These are phyloP conservation scores for Halictus quadricinctus DNA, from an alignment of 2,888 invertebrate species.

Conservation along the genomic window DNA sequence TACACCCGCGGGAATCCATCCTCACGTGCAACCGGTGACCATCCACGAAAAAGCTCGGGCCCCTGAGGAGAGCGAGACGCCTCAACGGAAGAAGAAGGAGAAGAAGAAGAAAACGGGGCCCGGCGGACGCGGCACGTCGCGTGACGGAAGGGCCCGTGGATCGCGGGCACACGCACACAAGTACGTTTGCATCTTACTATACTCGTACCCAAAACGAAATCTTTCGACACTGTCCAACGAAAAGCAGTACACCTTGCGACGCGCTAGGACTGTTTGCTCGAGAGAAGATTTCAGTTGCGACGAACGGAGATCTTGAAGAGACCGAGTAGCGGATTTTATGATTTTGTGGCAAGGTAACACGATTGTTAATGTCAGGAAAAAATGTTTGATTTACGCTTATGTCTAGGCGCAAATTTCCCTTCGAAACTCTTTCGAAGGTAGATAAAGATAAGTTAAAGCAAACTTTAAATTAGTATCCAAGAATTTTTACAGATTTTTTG, in stretches of 20 bases:
- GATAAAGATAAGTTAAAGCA: too few species aligned
- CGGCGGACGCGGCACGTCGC: conserved; percentile 73
- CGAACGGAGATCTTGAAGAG: background rate
- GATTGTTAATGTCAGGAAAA: background rate
- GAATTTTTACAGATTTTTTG: too few species aligned
- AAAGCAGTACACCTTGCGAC: background rate
- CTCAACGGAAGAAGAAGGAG: conserved; percentile 10
- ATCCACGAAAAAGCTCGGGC: conserved; percentile 52
- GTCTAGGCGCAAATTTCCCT: too few species aligned
- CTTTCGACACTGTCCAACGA: background rate
- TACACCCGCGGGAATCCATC: conserved; percentile 62
- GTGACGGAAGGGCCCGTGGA: conserved; percentile 77
- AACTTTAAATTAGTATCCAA: too few species aligned
- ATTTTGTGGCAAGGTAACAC: background rate
- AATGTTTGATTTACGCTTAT: background rate
- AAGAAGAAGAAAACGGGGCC: conserved; percentile 22
- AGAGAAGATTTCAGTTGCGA: background rate
- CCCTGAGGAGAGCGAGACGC: conserved; percentile 18
- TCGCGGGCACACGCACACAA: conserved; percentile 61
- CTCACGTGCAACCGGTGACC: conserved; percentile 55
- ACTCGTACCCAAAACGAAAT: background rate
- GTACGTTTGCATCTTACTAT: conserved; percentile 59
- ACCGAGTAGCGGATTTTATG: too few species aligned
- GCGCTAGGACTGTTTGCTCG: background rate
- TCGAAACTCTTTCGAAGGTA: too few species aligned